phyloP scores from a whole-genome alignment of 2,888 invertebrate species.

The Liopterus haemorrhoidalis region DNA sequence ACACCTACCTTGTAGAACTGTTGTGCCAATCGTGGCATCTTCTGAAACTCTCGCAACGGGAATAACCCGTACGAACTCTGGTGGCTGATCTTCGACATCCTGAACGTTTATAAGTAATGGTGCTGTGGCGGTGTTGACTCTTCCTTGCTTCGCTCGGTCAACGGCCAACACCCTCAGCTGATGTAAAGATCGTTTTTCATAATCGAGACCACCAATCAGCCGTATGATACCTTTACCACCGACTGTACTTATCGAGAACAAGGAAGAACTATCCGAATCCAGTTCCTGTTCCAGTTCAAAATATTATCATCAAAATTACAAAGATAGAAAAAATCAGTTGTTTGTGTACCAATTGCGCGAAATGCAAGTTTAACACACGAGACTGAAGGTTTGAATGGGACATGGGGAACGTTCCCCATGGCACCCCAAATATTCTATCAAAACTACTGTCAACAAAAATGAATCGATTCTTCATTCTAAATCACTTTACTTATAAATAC shows the following conservation, averaged over 20 bases:
- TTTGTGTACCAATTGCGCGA: too few relatives aligned
- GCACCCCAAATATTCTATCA: too few relatives aligned
- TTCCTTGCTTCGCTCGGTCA: slow-evolving; percentile 75
- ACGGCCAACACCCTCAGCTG: slow-evolving; percentile 77
- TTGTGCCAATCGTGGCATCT: slow-evolving; percentile 73
- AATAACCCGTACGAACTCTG: slow-evolving; percentile 80
- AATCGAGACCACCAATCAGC: slow-evolving; percentile 71
- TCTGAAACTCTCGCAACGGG: slow-evolving; percentile 85
- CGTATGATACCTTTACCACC: slow-evolving; percentile 81
- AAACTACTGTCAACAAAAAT: too few relatives aligned
- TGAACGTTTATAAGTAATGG: slow-evolving; percentile 78
- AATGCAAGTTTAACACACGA: too few relatives aligned
- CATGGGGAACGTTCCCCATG: too few relatives aligned
- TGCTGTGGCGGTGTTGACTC: slow-evolving; percentile 84
- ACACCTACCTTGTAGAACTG: slow-evolving; percentile 73
- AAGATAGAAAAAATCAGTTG: too few relatives aligned
- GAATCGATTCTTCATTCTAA: too few relatives aligned
- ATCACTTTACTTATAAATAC: too few relatives aligned
- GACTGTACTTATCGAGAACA: slow-evolving; percentile 74
- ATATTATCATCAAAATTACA: background rate
- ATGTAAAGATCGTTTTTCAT: slow-evolving; percentile 79
- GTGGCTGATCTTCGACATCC: slow-evolving; percentile 88
- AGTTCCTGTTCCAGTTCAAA: slow-evolving; percentile 8
- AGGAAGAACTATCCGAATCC: slow-evolving; percentile 65
- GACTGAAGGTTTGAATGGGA: too few relatives aligned